phyloP scores from a whole-genome alignment of 1,140 invertebrate genomes.

The Magallana ariakensis region DNA sequence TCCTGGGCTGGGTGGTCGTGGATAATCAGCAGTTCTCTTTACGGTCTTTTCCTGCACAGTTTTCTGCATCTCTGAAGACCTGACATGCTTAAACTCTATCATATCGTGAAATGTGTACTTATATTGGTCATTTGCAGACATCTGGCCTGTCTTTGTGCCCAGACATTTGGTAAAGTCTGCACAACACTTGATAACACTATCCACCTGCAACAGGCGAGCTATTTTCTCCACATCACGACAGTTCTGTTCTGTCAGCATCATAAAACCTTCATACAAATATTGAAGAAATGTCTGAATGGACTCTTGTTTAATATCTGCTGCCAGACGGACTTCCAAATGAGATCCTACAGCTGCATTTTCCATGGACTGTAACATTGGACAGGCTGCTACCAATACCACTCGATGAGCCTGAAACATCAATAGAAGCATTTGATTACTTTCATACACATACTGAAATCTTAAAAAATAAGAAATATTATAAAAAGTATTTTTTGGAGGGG shows the following conservation, averaged over 20 bases:
- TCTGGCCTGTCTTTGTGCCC: conserved; percentile 50
- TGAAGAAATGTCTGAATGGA: conserved; percentile 56
- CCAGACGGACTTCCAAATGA: conserved; percentile 50
- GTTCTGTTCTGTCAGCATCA: conserved; percentile 57
- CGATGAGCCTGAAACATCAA: conserved; percentile 49
- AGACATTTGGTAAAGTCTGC: conserved; percentile 56
- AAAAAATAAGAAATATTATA: too few species aligned
- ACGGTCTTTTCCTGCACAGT: conserved; percentile 51
- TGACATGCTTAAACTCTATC: conserved; percentile 57
- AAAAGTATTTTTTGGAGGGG: too few species aligned
- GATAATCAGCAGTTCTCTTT: conserved; percentile 51
- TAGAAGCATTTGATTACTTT: too few species aligned
- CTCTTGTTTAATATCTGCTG: conserved; percentile 50
- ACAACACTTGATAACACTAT: conserved; percentile 58
- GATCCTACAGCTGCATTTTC: conserved; percentile 48
- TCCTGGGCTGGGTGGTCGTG: conserved; percentile 41
- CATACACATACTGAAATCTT: too few species aligned
- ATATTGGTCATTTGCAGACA: conserved; percentile 44
- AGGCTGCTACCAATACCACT: conserved; percentile 55
- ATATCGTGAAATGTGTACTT: conserved; percentile 52
- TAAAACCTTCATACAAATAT: conserved; percentile 58
- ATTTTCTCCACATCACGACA: conserved; percentile 55
- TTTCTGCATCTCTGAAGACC: conserved; percentile 56
- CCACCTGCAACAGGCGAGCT: conserved; percentile 53
- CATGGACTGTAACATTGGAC: conserved; percentile 57